Percentiles rank a stretch among this genome's conserved stretches.
Conservation (phyloP, 2,797 vertebrate species). For the Tauraco hartlaubi region DNA sequence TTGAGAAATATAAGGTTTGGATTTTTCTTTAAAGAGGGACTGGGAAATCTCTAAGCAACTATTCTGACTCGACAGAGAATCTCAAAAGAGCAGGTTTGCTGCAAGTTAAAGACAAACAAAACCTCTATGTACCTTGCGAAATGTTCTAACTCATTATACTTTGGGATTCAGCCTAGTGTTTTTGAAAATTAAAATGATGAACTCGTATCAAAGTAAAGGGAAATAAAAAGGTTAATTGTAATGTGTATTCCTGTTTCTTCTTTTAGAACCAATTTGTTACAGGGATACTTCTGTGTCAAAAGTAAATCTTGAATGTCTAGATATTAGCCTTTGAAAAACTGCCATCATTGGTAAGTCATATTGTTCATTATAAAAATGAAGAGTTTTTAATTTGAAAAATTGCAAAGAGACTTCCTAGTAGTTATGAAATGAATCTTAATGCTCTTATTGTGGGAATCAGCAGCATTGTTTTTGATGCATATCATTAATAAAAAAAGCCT, state of each 20-base stretch:
- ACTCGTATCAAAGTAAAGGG: not conserved
- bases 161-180: constrained; percentile 1
- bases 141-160: not conserved
- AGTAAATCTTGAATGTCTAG: constrained; percentile 6
- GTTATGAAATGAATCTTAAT: constrained; percentile 51
- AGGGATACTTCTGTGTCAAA: not conserved
- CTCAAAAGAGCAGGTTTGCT: not conserved
- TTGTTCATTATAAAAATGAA: constrained; percentile 30
- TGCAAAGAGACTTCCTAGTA: constrained; percentile 23
- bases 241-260: not conserved
- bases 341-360: not conserved
- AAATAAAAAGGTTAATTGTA: constrained; percentile 41
- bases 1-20: not conserved
- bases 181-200: constrained; percentile 1
- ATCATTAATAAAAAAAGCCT: constrained; percentile 48
- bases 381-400: constrained; percentile 53
- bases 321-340: constrained; percentile 24
- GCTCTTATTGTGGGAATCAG: constrained; percentile 12
- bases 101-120: not conserved
- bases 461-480: constrained; percentile 21
- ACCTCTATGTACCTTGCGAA: not conserved
- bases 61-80: not conserved
- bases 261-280: not conserved
- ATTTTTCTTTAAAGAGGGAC: not conserved
- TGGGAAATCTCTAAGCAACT: not conserved